phyloP scores from a whole-genome alignment of 2,797 vertebrate species.

The Amblyopsis hoosieri region DNA sequence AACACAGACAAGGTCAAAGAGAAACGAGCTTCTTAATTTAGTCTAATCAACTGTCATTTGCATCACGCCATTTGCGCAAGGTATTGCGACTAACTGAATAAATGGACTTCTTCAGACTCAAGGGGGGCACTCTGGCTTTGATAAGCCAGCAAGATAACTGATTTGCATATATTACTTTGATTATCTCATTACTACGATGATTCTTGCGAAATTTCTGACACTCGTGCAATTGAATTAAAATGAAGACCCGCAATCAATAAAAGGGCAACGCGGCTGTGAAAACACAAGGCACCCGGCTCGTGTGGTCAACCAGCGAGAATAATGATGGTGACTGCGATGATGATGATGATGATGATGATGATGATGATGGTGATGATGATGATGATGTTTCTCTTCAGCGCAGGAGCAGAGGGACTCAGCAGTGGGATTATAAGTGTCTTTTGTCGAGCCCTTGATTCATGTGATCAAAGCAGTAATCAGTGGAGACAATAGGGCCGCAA shows the following conservation, averaged over 20 bases:
- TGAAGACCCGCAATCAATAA: slow-evolving; percentile 83
- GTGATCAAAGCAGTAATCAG: slow-evolving; percentile 76
- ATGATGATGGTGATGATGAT: slow-evolving; percentile 52
- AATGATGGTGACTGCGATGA: slow-evolving; percentile 33
- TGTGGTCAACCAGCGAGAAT: slow-evolving; percentile 61
- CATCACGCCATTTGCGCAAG: slow-evolving; percentile 98
- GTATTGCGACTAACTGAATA: slow-evolving; percentile 99
- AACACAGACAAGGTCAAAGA: slow-evolving; percentile 99
- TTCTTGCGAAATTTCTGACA: slow-evolving; percentile 90
- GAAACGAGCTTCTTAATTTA: slow-evolving; percentile 99
- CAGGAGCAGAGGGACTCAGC: slow-evolving; percentile 51
- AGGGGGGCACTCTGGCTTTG: slow-evolving; percentile 98
- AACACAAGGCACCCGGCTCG: slow-evolving; percentile 57
- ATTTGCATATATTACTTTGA: slow-evolving; percentile 99
- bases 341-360: slow-evolving; percentile 43
- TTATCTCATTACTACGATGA: slow-evolving; percentile 99
- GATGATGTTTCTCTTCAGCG: slow-evolving; percentile 69
- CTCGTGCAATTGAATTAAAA: slow-evolving; percentile 92
- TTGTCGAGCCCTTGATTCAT: slow-evolving; percentile 61
- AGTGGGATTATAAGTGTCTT: slow-evolving; percentile 56
- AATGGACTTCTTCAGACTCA: slow-evolving; percentile 99
- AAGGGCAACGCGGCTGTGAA: slow-evolving; percentile 76
- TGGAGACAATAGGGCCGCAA: slow-evolving; percentile 68
- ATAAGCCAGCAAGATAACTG: slow-evolving; percentile 98
- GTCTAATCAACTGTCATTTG: slow-evolving; percentile 99